Evolutionary conservation across 2,888 invertebrate genomes (phyloP).

Genomic region (Biston stratarius): DNA sequence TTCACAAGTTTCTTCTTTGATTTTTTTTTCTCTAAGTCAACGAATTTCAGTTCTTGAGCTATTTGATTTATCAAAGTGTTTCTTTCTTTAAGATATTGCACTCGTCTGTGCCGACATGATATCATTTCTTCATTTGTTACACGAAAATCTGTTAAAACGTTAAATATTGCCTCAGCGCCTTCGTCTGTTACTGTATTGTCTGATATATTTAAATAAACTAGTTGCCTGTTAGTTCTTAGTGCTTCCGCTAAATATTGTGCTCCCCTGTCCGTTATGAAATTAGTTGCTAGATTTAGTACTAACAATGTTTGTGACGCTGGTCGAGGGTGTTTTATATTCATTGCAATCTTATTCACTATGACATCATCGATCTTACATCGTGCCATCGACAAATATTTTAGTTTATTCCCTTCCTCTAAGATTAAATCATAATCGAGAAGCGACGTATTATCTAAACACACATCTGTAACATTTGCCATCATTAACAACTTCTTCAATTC

Average conservation of each 20-base stretch:
- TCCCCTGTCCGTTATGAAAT: slow-evolving; percentile 64
- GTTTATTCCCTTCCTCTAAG: not conserved
- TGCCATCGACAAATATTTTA: slow-evolving; percentile 17
- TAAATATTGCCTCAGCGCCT: slow-evolving; percentile 14
- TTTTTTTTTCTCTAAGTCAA: slow-evolving; percentile 6
- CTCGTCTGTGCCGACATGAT: not conserved
- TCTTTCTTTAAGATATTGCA: slow-evolving; percentile 1
- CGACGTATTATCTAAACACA: slow-evolving; percentile 20
- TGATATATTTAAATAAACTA: slow-evolving; percentile 25
- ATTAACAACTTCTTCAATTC: slow-evolving; percentile 9
- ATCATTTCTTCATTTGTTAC: slow-evolving; percentile 10
- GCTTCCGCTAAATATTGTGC: slow-evolving; percentile 54
- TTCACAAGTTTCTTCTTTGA: slow-evolving; percentile 1
- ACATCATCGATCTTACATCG: slow-evolving; percentile 26
- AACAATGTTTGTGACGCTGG: slow-evolving; percentile 9
- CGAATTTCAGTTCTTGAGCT: slow-evolving; percentile 1
- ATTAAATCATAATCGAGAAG: slow-evolving; percentile 13
- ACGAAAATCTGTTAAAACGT: slow-evolving; percentile 4
- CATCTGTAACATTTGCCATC: slow-evolving; percentile 7
- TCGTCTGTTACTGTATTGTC: slow-evolving; percentile 22
- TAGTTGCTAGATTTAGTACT: slow-evolving; percentile 48
- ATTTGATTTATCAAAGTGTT: not conserved
- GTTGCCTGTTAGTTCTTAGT: slow-evolving; percentile 48
- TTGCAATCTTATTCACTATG: slow-evolving; percentile 3
- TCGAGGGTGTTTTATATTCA: not conserved